Percentiles rank a stretch among this genome's conserved stretches.
Evolutionary conservation across 2,113 vertebrate genomes (phyloP).

Genomic region (Lagopus muta): DNA sequence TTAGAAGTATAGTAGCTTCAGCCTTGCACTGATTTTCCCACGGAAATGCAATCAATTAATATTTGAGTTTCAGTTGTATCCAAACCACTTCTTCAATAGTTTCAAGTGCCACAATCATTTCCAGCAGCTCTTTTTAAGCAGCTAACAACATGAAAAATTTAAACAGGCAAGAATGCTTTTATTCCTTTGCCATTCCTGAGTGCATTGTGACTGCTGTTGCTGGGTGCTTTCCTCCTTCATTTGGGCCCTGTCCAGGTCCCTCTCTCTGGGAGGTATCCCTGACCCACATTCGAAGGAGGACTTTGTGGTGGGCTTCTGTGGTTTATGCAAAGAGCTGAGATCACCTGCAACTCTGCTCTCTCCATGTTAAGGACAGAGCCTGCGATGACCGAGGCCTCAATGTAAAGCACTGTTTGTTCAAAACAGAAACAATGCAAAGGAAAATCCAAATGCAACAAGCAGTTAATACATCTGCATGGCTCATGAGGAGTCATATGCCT

Average conservation of each 20-base stretch:
- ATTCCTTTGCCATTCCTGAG: not conserved
- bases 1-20: not conserved
- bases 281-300: not conserved
- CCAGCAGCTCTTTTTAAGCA: conserved; percentile 8
- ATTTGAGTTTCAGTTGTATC: not conserved
- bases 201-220: not conserved
- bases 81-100: not conserved
- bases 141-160: not conserved
- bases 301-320: not conserved
- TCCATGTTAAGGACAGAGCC: not conserved
- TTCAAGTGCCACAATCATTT: not conserved
- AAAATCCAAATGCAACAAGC: not conserved
- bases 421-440: not conserved
- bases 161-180: not conserved
- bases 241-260: not conserved
- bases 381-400: not conserved
- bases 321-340: not conserved
- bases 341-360: not conserved
- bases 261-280: not conserved
- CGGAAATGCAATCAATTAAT: not conserved
- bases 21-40: not conserved
- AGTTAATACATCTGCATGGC: not conserved
- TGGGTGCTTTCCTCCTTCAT: not conserved
- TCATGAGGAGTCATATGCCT: not conserved
- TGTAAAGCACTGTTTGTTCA: not conserved